These are phyloP conservation scores for Magallana gigas DNA, from an alignment of 1,140 invertebrate genomes.

Conservation along the genomic window DNA sequence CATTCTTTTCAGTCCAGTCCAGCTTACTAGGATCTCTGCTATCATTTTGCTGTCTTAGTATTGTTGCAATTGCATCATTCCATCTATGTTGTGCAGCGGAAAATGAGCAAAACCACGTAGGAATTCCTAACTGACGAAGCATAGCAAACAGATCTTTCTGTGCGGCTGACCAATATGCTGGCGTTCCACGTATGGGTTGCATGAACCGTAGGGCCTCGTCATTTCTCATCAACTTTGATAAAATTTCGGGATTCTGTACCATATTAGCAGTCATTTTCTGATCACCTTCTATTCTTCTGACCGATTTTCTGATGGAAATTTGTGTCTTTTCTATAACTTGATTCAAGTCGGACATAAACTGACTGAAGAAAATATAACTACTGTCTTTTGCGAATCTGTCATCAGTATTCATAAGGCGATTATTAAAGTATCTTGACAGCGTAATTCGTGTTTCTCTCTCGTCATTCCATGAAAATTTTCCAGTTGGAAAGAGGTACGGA, in stretches of 20 bases:
- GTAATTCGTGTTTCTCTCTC: no score
- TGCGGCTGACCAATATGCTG: no score
- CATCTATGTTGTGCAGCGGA: constrained; percentile 59
- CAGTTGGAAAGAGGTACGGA: neutral
- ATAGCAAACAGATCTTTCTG: no score
- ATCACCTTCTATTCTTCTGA: neutral
- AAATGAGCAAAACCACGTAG: constrained; percentile 55
- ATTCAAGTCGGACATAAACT: neutral
- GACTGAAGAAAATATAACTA: neutral
- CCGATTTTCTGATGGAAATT: no score
- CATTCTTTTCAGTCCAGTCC: constrained; percentile 39
- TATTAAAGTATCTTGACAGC: no score
- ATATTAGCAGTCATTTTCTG: constrained; percentile 19
- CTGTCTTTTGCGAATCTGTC: no score
- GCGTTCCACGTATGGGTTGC: no score
- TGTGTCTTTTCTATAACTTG: neutral
- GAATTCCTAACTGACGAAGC: constrained; percentile 49
- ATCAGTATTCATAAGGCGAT: no score
- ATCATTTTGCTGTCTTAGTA: constrained; percentile 44
- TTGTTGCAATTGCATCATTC: constrained; percentile 48
- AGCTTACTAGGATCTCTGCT: neutral
- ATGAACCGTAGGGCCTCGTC: no score
- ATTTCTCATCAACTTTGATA: no score
- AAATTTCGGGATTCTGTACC: no score
- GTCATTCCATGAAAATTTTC: no score